phyloP scores from a whole-genome alignment of 2,797 vertebrate genomes.

The Pseudochirops corinnae region DNA sequence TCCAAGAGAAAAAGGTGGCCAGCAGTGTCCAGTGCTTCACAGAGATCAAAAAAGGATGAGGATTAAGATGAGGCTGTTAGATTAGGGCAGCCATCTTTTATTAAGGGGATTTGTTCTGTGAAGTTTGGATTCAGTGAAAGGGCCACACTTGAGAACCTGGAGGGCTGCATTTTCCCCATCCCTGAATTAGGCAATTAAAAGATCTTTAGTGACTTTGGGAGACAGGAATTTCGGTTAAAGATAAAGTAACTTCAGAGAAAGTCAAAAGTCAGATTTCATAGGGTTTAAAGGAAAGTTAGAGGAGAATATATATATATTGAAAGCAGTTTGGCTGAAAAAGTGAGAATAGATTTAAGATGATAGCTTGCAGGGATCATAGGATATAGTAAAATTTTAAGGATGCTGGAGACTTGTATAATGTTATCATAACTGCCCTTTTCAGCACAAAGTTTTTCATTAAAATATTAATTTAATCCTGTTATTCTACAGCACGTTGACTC shows the following conservation, averaged over 20 bases:
- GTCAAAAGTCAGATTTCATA: neutral
- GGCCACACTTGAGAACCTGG: no score
- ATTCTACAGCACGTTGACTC: conserved; percentile 60
- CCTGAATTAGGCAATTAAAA: neutral
- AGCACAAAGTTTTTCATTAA: conserved; percentile 59
- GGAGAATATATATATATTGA: neutral
- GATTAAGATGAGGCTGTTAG: neutral
- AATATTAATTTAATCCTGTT: conserved; percentile 66
- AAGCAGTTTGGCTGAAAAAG: neutral
- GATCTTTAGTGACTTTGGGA: neutral
- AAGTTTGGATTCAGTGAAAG: no score
- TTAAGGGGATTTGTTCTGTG: no score
- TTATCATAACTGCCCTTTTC: conserved; percentile 12
- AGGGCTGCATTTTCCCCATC: no score
- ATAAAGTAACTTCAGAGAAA: neutral
- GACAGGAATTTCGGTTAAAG: neutral
- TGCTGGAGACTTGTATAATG: neutral
- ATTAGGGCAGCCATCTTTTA: neutral
- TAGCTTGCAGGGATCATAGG: neutral
- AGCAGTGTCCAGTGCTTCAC: neutral
- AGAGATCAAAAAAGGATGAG: neutral
- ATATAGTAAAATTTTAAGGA: neutral
- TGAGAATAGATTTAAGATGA: neutral
- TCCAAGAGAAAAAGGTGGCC: neutral
- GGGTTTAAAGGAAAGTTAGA: neutral